Conservation (phyloP, 2,113 vertebrate genomes). For the Phyllostomus discolor region DNA sequence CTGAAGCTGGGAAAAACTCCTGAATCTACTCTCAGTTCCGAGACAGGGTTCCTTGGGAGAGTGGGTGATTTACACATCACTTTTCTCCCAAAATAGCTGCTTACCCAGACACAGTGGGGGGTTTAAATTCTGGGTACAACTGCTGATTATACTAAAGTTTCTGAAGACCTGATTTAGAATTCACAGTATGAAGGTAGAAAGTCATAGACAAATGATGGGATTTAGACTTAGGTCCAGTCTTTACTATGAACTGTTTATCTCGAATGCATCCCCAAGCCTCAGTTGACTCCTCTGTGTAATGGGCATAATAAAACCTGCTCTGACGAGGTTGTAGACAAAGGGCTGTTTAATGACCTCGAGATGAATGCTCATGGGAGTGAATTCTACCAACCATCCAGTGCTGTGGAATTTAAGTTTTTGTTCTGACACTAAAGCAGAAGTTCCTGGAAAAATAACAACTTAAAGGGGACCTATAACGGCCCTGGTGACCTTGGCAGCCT, state of each 20-base stretch:
- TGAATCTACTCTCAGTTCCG: not conserved
- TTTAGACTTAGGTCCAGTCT: not conserved
- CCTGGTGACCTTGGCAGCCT: not conserved
- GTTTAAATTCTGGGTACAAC: constrained; percentile 9
- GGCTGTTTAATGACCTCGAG: not conserved
- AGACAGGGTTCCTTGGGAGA: not conserved
- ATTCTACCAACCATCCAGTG: not conserved
- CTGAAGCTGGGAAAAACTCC: not conserved
- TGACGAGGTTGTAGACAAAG: not conserved
- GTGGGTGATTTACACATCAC: not conserved
- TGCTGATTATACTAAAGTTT: not conserved
- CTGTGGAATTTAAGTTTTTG: not conserved
- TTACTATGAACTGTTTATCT: not conserved
- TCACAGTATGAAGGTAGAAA: not conserved
- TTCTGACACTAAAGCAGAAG: not conserved
- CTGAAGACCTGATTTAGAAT: constrained; percentile 25
- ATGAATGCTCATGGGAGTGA: not conserved
- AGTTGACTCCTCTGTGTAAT: not conserved
- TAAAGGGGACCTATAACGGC: not conserved
- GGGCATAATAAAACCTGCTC: not conserved
- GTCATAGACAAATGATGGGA: not conserved
- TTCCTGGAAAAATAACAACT: not conserved
- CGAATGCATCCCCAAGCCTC: not conserved
- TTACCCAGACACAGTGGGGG: not conserved
- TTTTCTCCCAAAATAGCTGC: not conserved